Evolutionary conservation across 2,888 invertebrate genomes (phyloP), one percentile per base, ranked within the genome.

Genomic region (Herminia tarsipennalis): DNA sequence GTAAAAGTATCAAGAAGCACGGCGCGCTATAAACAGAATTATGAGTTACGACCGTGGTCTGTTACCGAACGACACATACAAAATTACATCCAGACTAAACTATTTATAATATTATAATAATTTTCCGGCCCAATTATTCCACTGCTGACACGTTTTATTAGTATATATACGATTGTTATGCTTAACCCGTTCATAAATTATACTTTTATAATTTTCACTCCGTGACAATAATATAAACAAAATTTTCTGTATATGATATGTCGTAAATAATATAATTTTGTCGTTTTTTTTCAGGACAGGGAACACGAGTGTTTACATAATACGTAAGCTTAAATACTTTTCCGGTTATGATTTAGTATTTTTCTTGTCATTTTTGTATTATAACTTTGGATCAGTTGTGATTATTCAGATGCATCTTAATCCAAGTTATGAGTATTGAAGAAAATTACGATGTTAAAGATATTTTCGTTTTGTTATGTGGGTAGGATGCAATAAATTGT

Each of bases 31-130:
- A 66, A 76, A 69, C 66, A 77, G 66, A 83, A 83, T 78, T 89
- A 90, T 91, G 90, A 91, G 71, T 88, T 84, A 90, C 74, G 78
- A 66, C 71, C 79, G 80, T 65, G 72, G 83, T 78, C 81, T 83
- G 87, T 77, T 80, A 77, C 73, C 78, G 72, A 73, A 76, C 72
- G 83, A 84, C 85, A 82, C 70, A 50, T 76, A 84, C 86, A 85
- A 88, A 88, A 88, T 86, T 81, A 88, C 82, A 77, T 75, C 74
- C 76, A 79, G 81, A 81, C 78, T 85, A 88, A 88, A 89, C 90
- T 90, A 90, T 89, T 89, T 89, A 88, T 87, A 88, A 81, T 84
- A 90, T 82, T 85, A 88, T 88, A 86, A 90, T 90, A 88, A 88
- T 87, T 89, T 84, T 81, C 78, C 73, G 82, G 78, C 77, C 90